Percentiles rank a stretch among this genome's conserved stretches.
These are phyloP conservation scores for Champsocephalus gunnari DNA, from an alignment of 2,797 vertebrate species.

Conservation along the genomic window DNA sequence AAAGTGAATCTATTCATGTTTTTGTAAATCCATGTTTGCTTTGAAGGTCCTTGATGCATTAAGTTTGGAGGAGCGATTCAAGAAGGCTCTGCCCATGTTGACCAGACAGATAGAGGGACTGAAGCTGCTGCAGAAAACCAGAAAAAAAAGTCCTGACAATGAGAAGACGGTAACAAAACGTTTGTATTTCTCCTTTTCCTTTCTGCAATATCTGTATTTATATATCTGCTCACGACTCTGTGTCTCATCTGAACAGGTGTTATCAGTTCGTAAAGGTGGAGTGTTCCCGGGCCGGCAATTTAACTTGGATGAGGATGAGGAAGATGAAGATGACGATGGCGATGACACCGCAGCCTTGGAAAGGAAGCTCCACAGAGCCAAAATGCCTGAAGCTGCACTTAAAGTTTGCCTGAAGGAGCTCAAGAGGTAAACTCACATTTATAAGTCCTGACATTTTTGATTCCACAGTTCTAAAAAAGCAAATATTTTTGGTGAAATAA, in stretches of 20 bases:
- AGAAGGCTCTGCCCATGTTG: conserved; percentile 93
- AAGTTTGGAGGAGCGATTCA: conserved; percentile 93
- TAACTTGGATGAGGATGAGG: conserved; percentile 91
- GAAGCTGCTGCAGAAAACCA: conserved; percentile 93
- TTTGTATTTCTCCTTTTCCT: neutral
- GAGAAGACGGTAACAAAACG: conserved; percentile 88
- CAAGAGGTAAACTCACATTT: conserved; percentile 85
- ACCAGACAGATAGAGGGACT: conserved; percentile 95
- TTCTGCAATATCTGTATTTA: accelerated
- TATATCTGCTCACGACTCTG: neutral
- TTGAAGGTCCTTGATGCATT: conserved; percentile 93
- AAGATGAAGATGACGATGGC: conserved; percentile 92
- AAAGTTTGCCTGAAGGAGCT: conserved; percentile 96
- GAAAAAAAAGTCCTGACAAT: conserved; percentile 88
- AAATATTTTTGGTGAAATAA: neutral
- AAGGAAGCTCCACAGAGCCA: conserved; percentile 90
- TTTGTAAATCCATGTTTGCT: neutral
- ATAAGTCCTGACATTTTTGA: neutral
- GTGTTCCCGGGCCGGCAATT: conserved; percentile 85
- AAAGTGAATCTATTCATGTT: neutral
- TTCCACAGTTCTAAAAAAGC: neutral
- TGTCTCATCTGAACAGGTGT: conserved; percentile 77
- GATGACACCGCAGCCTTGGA: conserved; percentile 91
- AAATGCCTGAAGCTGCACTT: conserved; percentile 93
- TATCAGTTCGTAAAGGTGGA: conserved; percentile 84